Conservation (phyloP, 1,140 invertebrate genomes). For the Spodoptera litura region DNA sequence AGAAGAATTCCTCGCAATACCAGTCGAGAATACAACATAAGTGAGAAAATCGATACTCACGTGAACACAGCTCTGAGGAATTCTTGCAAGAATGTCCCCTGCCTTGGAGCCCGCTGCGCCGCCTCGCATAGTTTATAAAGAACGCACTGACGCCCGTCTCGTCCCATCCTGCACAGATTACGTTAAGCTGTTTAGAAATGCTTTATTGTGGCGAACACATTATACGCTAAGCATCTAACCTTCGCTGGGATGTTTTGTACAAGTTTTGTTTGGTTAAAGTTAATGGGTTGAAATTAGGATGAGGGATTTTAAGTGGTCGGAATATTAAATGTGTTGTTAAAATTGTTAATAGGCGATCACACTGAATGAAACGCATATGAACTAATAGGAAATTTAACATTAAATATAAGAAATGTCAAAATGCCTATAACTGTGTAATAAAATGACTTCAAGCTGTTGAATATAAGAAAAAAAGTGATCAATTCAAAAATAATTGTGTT, state of each 20-base stretch:
- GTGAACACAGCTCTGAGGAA: slow-evolving; percentile 87
- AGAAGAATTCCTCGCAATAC: slow-evolving; percentile 22
- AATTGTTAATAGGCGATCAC: too few relatives aligned
- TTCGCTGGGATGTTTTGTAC: neutral
- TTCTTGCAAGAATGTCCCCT: slow-evolving; percentile 87
- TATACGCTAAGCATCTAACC: neutral
- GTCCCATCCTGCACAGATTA: slow-evolving; percentile 80
- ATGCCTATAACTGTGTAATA: too few relatives aligned
- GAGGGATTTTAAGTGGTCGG: too few relatives aligned
- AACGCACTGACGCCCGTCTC: slow-evolving; percentile 87
- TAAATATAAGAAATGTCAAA: too few relatives aligned
- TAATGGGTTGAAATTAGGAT: too few relatives aligned
- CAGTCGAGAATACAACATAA: slow-evolving; percentile 46
- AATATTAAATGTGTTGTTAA: too few relatives aligned
- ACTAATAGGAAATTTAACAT: too few relatives aligned
- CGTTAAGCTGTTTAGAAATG: slow-evolving; percentile 25
- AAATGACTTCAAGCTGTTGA: too few relatives aligned
- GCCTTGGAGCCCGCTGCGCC: slow-evolving; percentile 64
- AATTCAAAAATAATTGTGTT: too few relatives aligned
- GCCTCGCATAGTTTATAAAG: slow-evolving; percentile 88
- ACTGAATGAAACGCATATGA: too few relatives aligned
- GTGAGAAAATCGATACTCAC: slow-evolving; percentile 78
- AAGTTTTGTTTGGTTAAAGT: neutral
- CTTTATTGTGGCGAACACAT: slow-evolving; percentile 9
- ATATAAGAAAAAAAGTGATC: too few relatives aligned